Conservation (phyloP, 30 jellyfish, hydroid and myxozoan species). For the Pelagia noctiluca region DNA sequence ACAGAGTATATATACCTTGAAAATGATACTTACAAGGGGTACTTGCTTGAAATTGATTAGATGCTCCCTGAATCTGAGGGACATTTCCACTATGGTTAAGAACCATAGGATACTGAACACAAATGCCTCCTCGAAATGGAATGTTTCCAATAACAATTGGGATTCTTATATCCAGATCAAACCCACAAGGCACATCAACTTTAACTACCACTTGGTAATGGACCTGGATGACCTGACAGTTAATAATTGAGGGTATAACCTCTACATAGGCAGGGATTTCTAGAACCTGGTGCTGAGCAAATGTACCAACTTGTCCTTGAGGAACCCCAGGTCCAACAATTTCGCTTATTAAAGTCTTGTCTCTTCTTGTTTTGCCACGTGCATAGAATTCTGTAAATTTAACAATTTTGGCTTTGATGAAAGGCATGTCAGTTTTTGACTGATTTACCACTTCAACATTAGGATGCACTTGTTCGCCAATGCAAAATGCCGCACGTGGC, state of each 20-base stretch:
- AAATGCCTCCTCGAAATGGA: no score
- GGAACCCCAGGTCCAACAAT: slow-evolving; percentile 50
- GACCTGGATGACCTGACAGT: slow-evolving; percentile 33
- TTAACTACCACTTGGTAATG: slow-evolving; percentile 30
- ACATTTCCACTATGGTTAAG: no score
- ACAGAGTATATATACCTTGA: no score
- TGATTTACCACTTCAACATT: slow-evolving; percentile 26
- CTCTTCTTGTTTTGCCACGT: slow-evolving; percentile 6
- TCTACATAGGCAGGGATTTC: slow-evolving; percentile 59
- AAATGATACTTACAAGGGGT: no score
- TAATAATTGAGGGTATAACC: slow-evolving; percentile 40
- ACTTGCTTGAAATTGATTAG: no score
- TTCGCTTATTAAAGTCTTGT: not conserved
- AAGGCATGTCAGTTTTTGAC: slow-evolving; percentile 21
- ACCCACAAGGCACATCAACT: slow-evolving; percentile 68
- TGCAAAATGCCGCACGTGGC: slow-evolving; percentile 36
- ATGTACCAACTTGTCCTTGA: slow-evolving; percentile 18
- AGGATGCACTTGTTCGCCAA: slow-evolving; percentile 5
- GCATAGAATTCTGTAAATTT: slow-evolving; percentile 30
- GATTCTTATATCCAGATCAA: slow-evolving; percentile 33
- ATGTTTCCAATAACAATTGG: slow-evolving; percentile 50
- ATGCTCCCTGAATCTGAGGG: no score
- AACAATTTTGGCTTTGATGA: slow-evolving; percentile 25
- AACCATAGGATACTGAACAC: no score
- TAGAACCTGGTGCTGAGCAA: slow-evolving; percentile 46